phyloP scores from a whole-genome alignment of 2,113 vertebrate genomes.

The Heterotilapia buettikoferi region DNA sequence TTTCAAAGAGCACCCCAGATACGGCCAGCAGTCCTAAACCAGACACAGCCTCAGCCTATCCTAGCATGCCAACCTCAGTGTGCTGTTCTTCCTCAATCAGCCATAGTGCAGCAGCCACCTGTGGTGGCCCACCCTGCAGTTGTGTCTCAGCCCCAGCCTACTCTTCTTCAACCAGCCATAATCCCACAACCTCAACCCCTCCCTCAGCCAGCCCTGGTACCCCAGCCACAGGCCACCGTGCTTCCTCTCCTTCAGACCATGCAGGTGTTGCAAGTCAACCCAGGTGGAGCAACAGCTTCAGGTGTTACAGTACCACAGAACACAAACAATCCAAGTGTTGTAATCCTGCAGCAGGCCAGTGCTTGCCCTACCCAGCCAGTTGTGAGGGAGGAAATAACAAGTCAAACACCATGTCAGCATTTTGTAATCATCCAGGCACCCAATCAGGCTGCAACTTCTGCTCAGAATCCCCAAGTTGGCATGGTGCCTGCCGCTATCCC shows the following conservation, averaged over 20 bases:
- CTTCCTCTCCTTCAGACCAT: conserved; percentile 89
- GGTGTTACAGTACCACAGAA: conserved; percentile 75
- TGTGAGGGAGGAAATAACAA: conserved; percentile 83
- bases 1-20: conserved; percentile 53
- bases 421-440: conserved; percentile 97
- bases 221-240: conserved; percentile 77
- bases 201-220: conserved; percentile 47
- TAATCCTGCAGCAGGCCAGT: conserved; percentile 90
- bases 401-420: conserved; percentile 86
- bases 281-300: conserved; percentile 69
- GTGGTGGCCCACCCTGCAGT: conserved; percentile 43
- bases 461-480: conserved; percentile 71
- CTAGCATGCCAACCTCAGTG: conserved; percentile 53
- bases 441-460: conserved; percentile 78
- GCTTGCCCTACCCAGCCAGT: conserved; percentile 75
- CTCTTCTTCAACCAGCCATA: conserved; percentile 69
- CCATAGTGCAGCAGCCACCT: conserved; percentile 46
- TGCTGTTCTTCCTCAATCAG: conserved; percentile 57
- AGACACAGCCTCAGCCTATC: conserved; percentile 38
- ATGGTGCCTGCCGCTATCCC: conserved; percentile 76
- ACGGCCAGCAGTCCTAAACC: conserved; percentile 38
- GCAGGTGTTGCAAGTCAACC: conserved; percentile 92
- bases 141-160: conserved; percentile 70
- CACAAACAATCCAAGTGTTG: conserved; percentile 84
- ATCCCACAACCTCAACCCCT: conserved; percentile 54